These are phyloP conservation scores for Ochropleura leucogaster DNA, from an alignment of 2,888 invertebrate species.

Conservation along the genomic window DNA sequence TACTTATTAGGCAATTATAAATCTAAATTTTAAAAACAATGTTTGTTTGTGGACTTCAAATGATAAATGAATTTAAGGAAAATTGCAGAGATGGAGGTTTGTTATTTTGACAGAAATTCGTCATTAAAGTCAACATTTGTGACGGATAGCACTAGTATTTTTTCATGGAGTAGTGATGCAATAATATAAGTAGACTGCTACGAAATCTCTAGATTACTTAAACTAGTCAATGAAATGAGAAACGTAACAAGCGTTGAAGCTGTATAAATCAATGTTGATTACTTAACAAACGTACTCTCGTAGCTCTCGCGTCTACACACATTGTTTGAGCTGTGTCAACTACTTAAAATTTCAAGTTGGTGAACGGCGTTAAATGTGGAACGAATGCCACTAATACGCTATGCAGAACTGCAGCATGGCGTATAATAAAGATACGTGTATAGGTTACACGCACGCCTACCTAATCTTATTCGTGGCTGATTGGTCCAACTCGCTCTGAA, in stretches of 20 bases:
- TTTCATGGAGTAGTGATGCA: slow-evolving; percentile 3
- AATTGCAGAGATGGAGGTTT: slow-evolving; percentile 43
- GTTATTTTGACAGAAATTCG: slow-evolving; percentile 30
- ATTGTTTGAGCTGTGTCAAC: slow-evolving; percentile 41
- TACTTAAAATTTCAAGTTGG: slow-evolving; percentile 54
- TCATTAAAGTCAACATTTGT: slow-evolving; percentile 10
- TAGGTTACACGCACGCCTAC: slow-evolving; percentile 48
- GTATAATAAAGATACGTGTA: slow-evolving; percentile 54
- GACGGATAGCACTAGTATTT: slow-evolving; percentile 2
- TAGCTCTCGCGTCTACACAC: slow-evolving; percentile 42
- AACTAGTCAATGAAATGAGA: slow-evolving; percentile 40
- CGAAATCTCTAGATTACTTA: slow-evolving; percentile 28
- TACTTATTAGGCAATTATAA: slow-evolving; percentile 76
- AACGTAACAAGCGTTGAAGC: slow-evolving; percentile 37
- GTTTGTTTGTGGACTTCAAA: slow-evolving; percentile 50
- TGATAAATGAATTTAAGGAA: slow-evolving; percentile 45
- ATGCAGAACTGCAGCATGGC: slow-evolving; percentile 55
- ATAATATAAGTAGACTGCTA: slow-evolving; percentile 18
- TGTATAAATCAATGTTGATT: slow-evolving; percentile 52
- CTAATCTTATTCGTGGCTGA: slow-evolving; percentile 65
- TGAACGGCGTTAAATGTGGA: slow-evolving; percentile 59
- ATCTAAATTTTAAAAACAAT: slow-evolving; percentile 61
- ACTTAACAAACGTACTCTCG: slow-evolving; percentile 39
- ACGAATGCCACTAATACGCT: slow-evolving; percentile 55
- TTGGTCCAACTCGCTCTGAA: slow-evolving; percentile 62